A percentile compares a stretch with the other conserved stretches of the same genome.
phyloP scores from a whole-genome alignment of 2,797 vertebrate genomes.

The Melanotaenia pygmaea region DNA sequence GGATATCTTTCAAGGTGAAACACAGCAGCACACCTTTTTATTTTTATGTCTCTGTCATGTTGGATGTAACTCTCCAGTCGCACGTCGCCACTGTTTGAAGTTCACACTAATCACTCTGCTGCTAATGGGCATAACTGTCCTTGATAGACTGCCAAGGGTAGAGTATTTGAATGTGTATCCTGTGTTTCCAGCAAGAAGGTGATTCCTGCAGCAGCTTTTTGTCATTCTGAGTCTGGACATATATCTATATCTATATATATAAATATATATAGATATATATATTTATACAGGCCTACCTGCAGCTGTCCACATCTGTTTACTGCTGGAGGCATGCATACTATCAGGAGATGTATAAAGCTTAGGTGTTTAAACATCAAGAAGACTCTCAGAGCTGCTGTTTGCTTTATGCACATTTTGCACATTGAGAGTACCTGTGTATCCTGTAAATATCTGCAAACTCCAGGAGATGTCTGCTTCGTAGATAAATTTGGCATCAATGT shows the following conservation, averaged over 20 bases:
- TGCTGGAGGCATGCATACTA: conserved; percentile 45
- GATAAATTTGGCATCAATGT: conserved; percentile 4
- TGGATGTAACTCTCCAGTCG: conserved; percentile 17
- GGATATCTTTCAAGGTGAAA: conserved; percentile 36
- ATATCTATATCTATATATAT: too few relatives aligned
- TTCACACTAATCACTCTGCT: conserved; percentile 58
- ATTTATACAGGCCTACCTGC: conserved; percentile 35
- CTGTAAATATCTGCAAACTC: background rate
- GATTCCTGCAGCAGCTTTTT: conserved; percentile 66
- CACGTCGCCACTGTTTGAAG: conserved; percentile 36
- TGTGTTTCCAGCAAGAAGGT: conserved; percentile 50
- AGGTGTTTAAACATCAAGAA: conserved; percentile 60
- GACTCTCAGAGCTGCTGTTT: conserved; percentile 43
- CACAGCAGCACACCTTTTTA: too few relatives aligned
- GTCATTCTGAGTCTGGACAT: conserved; percentile 63
- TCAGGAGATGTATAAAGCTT: conserved; percentile 31
- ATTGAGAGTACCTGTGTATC: conserved; percentile 1
- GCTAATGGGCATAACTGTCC: conserved; percentile 38
- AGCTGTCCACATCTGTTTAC: conserved; percentile 64
- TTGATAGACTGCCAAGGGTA: conserved; percentile 51
- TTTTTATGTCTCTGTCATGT: conserved; percentile 25
- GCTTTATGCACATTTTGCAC: conserved; percentile 23
- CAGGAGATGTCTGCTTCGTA: background rate
- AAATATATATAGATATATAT: too few relatives aligned
- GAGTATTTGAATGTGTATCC: conserved; percentile 59